phyloP scores from a whole-genome alignment of 2,888 invertebrate genomes.

The Phalera bucephala region DNA sequence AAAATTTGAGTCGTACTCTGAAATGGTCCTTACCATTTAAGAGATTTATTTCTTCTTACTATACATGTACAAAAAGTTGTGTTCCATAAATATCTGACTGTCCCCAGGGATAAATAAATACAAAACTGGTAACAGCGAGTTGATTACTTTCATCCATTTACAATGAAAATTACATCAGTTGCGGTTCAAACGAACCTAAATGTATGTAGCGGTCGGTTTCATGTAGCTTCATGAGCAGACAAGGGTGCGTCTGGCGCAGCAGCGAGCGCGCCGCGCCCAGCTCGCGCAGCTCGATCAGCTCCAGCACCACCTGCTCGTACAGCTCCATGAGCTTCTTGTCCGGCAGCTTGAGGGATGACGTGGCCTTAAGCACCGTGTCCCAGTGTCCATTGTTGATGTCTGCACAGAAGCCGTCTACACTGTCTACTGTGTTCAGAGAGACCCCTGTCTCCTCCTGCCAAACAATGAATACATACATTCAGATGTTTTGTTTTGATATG shows the following conservation, averaged over 20 bases:
- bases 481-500: too few species aligned
- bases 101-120: too few species aligned
- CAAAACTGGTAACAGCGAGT: too few species aligned
- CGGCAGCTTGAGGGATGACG: slow-evolving; percentile 97
- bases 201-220: slow-evolving; percentile 98
- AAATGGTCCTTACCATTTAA: too few species aligned
- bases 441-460: slow-evolving; percentile 98
- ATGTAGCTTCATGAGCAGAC: slow-evolving; percentile 98
- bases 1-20: too few species aligned
- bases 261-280: slow-evolving; percentile 97
- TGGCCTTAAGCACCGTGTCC: slow-evolving; percentile 99
- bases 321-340: slow-evolving; percentile 98
- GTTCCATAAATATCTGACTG: too few species aligned
- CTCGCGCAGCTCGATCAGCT: slow-evolving; percentile 97
- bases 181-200: too few species aligned
- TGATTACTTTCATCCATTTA: too few species aligned
- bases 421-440: slow-evolving; percentile 98
- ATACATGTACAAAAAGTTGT: too few species aligned
- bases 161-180: too few species aligned
- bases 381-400: slow-evolving; percentile 99
- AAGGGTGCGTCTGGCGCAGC: slow-evolving; percentile 97
- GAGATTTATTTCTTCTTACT: too few species aligned
- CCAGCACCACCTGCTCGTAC: slow-evolving; percentile 96
- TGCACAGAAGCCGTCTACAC: slow-evolving; percentile 98
- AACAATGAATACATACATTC: too few species aligned